phyloP scores from a whole-genome alignment of 2,888 invertebrate species.

The Hydraecia micacea region DNA sequence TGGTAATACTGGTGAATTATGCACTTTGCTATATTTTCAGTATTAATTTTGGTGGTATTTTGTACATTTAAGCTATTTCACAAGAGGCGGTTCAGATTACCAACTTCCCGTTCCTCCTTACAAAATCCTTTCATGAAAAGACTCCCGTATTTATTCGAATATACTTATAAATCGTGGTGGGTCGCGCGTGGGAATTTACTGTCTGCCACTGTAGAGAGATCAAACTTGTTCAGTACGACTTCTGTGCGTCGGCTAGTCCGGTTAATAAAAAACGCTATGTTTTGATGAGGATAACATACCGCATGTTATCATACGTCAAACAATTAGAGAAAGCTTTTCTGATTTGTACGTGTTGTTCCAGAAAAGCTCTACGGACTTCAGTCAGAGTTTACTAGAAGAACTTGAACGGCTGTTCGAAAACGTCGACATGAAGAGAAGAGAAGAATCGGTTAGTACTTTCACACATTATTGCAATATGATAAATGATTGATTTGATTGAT shows the following conservation, averaged over 20 bases:
- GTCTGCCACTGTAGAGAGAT: neutral
- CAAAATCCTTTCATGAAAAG: neutral
- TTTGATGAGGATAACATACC: neutral
- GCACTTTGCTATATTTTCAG: neutral
- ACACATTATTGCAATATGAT: neutral
- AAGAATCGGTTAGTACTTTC: conserved; percentile 36
- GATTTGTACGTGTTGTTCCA: conserved; percentile 24
- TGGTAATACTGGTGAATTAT: neutral
- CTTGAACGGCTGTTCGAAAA: conserved; percentile 19
- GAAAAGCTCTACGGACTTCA: conserved; percentile 45
- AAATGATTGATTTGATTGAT: too few species aligned
- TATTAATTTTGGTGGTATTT: neutral
- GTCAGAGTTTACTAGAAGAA: conserved; percentile 34
- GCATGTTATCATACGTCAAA: neutral
- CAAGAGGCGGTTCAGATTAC: neutral
- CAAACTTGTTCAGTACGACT: neutral
- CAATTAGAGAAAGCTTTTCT: neutral
- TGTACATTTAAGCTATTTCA: neutral
- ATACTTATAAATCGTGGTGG: neutral
- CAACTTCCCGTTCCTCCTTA: neutral
- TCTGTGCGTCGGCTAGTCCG: neutral
- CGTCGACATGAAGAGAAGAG: conserved; percentile 6
- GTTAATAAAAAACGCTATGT: neutral
- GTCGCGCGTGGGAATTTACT: neutral
- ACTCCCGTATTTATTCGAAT: neutral